phyloP scores from a whole-genome alignment of 2,113 vertebrate genomes.

The Sarotherodon lohbergeri region DNA sequence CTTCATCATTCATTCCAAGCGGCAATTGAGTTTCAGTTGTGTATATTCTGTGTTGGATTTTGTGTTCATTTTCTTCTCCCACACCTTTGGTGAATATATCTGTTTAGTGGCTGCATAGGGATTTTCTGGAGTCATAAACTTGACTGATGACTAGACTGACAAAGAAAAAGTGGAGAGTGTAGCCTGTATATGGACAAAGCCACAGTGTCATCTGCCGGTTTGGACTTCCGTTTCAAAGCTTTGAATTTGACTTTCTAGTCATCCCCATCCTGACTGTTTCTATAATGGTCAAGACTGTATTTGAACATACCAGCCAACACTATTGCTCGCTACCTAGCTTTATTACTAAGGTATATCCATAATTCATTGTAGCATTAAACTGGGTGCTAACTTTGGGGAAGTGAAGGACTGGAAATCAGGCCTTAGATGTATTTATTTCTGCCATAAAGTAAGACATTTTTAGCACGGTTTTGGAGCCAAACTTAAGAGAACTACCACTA shows the following conservation, averaged over 20 bases:
- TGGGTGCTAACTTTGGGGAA: neutral
- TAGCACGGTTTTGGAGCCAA: neutral
- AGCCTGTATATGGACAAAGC: neutral
- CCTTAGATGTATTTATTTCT: neutral
- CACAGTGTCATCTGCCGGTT: neutral
- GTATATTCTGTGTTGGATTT: neutral
- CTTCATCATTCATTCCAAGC: neutral
- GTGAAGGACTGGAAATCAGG: neutral
- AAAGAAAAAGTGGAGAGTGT: neutral
- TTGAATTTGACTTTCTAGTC: neutral
- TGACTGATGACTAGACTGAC: neutral
- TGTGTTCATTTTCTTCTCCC: slow-evolving; percentile 9
- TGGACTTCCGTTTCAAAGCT: neutral
- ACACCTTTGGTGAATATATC: slow-evolving; percentile 20
- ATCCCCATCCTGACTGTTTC: neutral
- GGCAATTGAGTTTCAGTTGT: neutral
- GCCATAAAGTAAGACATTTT: neutral
- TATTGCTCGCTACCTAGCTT: neutral
- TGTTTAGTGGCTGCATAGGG: slow-evolving; percentile 1
- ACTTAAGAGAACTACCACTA: neutral
- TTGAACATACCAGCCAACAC: neutral
- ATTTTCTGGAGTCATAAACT: neutral
- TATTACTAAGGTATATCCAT: neutral
- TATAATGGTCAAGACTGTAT: neutral
- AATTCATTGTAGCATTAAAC: neutral